These are phyloP conservation scores for Acrobasis suavella DNA, from an alignment of 2,888 invertebrate genomes.

Conservation along the genomic window DNA sequence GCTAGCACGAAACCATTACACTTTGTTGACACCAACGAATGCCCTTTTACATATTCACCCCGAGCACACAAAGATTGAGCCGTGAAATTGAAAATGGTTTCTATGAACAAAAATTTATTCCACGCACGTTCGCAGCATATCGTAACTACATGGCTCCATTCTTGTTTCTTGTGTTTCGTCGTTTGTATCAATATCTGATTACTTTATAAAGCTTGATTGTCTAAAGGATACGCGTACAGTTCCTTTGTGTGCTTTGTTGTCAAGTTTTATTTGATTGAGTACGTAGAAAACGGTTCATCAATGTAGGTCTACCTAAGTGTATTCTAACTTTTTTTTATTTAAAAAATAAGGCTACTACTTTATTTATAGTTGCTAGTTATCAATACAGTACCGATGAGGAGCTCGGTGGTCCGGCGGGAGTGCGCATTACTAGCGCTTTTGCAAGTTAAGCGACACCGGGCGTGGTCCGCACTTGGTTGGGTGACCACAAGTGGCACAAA, in stretches of 20 bases:
- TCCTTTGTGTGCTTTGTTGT: conserved; percentile 20
- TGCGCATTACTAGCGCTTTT: no score
- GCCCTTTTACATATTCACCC: conserved; percentile 80
- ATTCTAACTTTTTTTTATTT: no score
- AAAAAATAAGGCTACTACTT: no score
- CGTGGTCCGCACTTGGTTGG: no score
- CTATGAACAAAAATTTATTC: conserved; percentile 80
- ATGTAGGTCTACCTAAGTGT: not conserved
- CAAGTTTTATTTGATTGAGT: not conserved
- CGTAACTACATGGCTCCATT: conserved; percentile 60
- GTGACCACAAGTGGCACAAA: no score
- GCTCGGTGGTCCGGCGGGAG: no score
- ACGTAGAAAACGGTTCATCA: not conserved
- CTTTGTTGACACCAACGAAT: conserved; percentile 79
- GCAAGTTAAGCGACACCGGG: no score
- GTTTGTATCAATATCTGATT: conserved; percentile 23
- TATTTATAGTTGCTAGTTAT: no score
- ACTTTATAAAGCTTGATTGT: conserved; percentile 28
- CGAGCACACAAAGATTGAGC: conserved; percentile 80
- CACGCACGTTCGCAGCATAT: conserved; percentile 66
- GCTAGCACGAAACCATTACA: conserved; percentile 78
- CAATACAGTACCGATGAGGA: no score
- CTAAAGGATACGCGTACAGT: conserved; percentile 23
- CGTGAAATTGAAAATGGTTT: conserved; percentile 81
- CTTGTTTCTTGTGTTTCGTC: conserved; percentile 44